Percentiles rank a stretch among this genome's conserved stretches.
Evolutionary conservation across 1,140 invertebrate genomes (phyloP).

Genomic region (Coelopa frigida): DNA sequence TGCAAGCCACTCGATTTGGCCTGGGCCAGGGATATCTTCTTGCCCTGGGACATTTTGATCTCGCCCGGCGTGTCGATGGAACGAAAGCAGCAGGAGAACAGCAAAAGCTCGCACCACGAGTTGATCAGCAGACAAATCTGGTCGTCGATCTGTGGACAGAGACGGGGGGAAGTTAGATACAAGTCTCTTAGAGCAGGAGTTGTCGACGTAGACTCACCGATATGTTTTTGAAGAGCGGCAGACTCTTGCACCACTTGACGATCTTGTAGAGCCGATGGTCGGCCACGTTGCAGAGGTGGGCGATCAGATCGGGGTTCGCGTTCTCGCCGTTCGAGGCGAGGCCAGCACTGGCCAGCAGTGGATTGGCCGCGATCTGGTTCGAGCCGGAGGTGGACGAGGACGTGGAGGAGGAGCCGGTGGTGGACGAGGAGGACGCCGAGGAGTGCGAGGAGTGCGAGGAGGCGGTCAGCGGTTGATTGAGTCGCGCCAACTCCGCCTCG

Average conservation of each 20-base stretch:
- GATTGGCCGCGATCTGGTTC: conserved; percentile 50
- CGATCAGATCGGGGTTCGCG: conserved; percentile 74
- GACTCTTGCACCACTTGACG: conserved; percentile 96
- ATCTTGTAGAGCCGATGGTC: conserved; percentile 95
- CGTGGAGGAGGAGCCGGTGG: conserved; percentile 30
- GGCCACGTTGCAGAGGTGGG: conserved; percentile 85
- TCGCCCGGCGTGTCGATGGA: conserved; percentile 80
- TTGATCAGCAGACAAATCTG: conserved; percentile 94
- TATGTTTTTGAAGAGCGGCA: conserved; percentile 94
- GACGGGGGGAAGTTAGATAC: conserved; percentile 25
- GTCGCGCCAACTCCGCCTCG: conserved; percentile 56
- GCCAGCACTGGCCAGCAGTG: conserved; percentile 54
- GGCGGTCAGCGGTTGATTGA: conserved; percentile 46
- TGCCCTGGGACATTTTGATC: conserved; percentile 70
- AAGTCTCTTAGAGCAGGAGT: conserved; percentile 8
- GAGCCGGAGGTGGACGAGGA: conserved; percentile 13
- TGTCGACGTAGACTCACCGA: conserved; percentile 53
- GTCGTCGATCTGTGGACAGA: conserved; percentile 72
- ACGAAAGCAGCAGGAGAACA: conserved; percentile 87
- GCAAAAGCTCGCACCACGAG: conserved; percentile 92
- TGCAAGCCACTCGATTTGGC: conserved; percentile 50
- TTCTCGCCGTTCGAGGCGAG: conserved; percentile 54
- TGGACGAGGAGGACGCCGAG: conserved; percentile 30
- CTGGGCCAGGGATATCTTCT: conserved; percentile 63
- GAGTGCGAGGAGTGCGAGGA: conserved; percentile 33